Base-by-base conservation (phyloP, 2,113 vertebrate genomes). In the Austrofundulus limnaeus region DNA sequence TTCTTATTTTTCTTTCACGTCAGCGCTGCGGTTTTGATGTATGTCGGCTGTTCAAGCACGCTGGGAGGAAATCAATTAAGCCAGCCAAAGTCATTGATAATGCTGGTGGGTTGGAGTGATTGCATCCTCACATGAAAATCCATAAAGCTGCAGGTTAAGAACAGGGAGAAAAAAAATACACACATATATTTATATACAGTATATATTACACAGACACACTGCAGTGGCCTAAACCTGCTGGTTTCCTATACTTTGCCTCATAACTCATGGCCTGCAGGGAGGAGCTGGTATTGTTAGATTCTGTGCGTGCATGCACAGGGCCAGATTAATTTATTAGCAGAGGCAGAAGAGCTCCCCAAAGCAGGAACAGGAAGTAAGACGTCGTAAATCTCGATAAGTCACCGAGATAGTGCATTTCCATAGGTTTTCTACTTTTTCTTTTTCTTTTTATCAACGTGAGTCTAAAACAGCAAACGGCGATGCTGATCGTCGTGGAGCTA, bases 361-460 rank as follows among this genome's bases (percentile, higher is more conserved):
- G 85, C 80, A 82, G 70, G 82, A 88, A 82, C 75, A 84, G 86
- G 85, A 89, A 90, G 85, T 87, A 84, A 83, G 81, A 80, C 70
- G 15, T 88, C 84, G 67, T 91, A 91, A 91, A 92, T 92, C 90
- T 87, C 58, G 82, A 84, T 83, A 82, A 86, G 87, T 88, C 87
- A 83, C 82, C 46, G 31, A 82, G 83, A 91, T 87, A 87, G 78
- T 82, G 82, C 71, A 72, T 72, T 81, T 73, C 78, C 72, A 63
- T 82, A 79, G 68, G 71, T 48, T 61, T 34, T 52, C 58, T 15
- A 3, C 28, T 28, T 3, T 34, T 10, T 34, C 31, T 9, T 5
- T 28, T 50, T 51, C 56, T 54, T 58, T 48, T 81, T 75, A 82
- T 80, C 76, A 43, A 77, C 11, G 10, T 12, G 74, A 66, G 58